These are phyloP conservation scores for Xanthia icteritia DNA, from an alignment of 2,888 invertebrate species.

Conservation along the genomic window DNA sequence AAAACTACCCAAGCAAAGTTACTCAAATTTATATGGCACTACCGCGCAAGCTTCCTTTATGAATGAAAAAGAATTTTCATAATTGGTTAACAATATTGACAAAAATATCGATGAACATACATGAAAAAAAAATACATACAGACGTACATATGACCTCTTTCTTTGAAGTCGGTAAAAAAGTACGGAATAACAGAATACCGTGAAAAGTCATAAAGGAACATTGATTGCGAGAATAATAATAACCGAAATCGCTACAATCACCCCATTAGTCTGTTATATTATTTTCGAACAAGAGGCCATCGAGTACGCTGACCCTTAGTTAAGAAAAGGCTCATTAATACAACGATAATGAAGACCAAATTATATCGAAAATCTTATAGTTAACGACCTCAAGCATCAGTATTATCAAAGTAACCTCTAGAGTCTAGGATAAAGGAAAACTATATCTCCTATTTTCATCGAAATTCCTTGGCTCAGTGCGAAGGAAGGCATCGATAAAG, in stretches of 20 bases:
- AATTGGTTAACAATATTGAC: no score
- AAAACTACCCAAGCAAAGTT: no score
- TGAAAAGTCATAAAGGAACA: no score
- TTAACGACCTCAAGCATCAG: slow-evolving; percentile 20
- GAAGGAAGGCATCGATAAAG: slow-evolving; percentile 43
- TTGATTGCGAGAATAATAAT: no score
- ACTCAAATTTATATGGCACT: no score
- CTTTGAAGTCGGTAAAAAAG: no score
- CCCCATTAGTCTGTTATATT: not conserved
- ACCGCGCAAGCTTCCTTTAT: no score
- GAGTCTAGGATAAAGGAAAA: slow-evolving; percentile 13
- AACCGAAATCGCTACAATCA: not conserved
- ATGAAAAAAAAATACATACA: no score
- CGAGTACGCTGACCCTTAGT: not conserved
- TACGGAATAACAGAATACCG: no score
- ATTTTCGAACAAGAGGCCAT: not conserved
- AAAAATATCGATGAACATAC: no score
- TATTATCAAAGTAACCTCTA: slow-evolving; percentile 1
- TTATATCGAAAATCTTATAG: not conserved
- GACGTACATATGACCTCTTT: no score
- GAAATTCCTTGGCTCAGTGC: slow-evolving; percentile 30
- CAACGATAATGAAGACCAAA: slow-evolving; percentile 10
- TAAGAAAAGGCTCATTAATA: slow-evolving; percentile 3
- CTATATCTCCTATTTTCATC: slow-evolving; percentile 30
- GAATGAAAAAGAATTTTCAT: no score